A percentile compares a stretch with the other conserved stretches of the same genome.
Conservation (phyloP, 2,888 invertebrate species). For the Rotaria magnacalcarata region DNA sequence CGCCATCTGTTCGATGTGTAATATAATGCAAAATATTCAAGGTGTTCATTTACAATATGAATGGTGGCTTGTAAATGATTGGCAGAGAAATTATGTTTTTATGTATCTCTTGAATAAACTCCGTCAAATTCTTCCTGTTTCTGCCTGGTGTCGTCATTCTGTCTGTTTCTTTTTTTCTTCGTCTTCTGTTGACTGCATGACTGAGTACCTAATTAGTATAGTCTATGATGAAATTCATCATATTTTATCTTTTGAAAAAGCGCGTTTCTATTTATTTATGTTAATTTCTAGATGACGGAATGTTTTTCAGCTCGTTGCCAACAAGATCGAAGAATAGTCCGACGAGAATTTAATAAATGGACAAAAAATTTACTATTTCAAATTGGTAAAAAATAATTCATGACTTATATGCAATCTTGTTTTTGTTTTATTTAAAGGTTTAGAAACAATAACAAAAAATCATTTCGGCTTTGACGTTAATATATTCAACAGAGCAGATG, state of each 20-base stretch:
- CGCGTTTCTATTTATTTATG: background rate
- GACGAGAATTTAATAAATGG: conserved; percentile 33
- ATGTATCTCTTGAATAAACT: background rate
- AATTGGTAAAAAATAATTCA: background rate
- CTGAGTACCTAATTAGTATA: conserved; percentile 4
- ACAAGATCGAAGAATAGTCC: background rate
- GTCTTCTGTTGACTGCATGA: background rate
- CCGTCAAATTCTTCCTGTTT: background rate
- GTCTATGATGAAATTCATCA: background rate
- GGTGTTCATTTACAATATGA: conserved; percentile 17
- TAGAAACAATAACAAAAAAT: conserved; percentile 29
- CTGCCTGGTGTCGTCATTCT: background rate
- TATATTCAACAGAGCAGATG: background rate
- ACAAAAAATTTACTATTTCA: background rate
- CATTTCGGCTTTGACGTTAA: conserved; percentile 10
- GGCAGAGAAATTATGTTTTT: background rate
- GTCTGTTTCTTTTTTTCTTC: background rate
- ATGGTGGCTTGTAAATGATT: background rate
- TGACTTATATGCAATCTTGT: background rate
- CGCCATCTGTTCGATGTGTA: background rate
- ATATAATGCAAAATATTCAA: background rate
- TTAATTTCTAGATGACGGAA: background rate
- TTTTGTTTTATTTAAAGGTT: background rate
- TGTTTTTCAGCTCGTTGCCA: conserved; percentile 21
- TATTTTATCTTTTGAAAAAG: background rate